Conservation (phyloP, 2,113 vertebrate species). For the Chaetodon trifascialis region DNA sequence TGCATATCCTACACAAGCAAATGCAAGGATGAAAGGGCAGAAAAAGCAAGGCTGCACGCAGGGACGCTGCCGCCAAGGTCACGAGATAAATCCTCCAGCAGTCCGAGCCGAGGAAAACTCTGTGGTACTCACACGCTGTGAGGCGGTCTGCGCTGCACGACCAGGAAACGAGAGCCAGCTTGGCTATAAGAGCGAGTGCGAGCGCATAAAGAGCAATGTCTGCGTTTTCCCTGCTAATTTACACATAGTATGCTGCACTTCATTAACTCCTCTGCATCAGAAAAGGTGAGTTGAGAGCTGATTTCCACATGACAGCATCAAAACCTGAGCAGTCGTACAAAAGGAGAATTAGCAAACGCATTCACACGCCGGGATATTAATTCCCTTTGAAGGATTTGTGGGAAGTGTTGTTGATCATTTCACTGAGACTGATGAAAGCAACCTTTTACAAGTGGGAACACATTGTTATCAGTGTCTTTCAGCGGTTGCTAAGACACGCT, state of each 20-base stretch:
- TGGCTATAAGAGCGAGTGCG: slow-evolving; percentile 6
- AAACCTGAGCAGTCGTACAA: slow-evolving; percentile 7
- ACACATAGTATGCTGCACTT: neutral
- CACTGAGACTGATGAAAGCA: slow-evolving; percentile 56
- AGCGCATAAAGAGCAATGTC: neutral
- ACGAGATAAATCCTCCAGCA: slow-evolving; percentile 3
- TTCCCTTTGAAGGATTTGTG: slow-evolving; percentile 46
- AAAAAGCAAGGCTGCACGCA: slow-evolving; percentile 5
- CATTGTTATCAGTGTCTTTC: slow-evolving; percentile 33
- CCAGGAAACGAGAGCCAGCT: too few relatives aligned
- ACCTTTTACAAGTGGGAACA: slow-evolving; percentile 38
- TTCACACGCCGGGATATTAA: slow-evolving; percentile 29
- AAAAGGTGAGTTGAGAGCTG: slow-evolving; percentile 4
- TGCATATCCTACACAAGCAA: slow-evolving; percentile 2
- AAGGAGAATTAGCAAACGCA: slow-evolving; percentile 14
- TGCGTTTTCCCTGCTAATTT: neutral
- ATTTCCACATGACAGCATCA: slow-evolving; percentile 16
- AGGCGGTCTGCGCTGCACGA: neutral
- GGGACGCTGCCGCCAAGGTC: slow-evolving; percentile 18
- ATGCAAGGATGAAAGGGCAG: slow-evolving; percentile 22
- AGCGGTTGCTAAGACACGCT: slow-evolving; percentile 58
- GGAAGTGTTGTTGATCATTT: slow-evolving; percentile 59
- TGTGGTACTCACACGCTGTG: slow-evolving; percentile 3
- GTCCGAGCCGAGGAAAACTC: slow-evolving; percentile 10
- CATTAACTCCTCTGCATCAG: neutral